Base-by-base conservation (phyloP, 2,888 invertebrate species). In the Heliconius sara region DNA sequence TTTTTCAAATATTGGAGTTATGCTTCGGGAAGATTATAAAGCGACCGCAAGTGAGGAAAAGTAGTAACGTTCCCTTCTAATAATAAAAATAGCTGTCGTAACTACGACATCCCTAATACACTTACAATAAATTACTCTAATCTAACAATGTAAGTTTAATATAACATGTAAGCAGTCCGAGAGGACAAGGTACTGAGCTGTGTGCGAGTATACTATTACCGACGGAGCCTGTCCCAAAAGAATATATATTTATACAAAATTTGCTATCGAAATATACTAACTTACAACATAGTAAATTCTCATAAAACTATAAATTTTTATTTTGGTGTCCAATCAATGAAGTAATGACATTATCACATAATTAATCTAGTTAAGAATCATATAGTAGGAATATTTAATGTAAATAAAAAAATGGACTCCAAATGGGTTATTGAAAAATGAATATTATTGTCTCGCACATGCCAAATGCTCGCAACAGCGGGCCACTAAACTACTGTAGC, bases 401-500 rank as follows among this genome's bases (percentile, higher is more conserved):
- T 43, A 82, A 82, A 80, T 75, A 77, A 80, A 76, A 82, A 66
- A 82, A 80, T 78, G 82, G 83, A 82, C 83, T 84, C 83, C 82
- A 70, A 76, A 67, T 83, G 80, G 83, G 81, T 80, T 72, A 82
- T 73, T 78, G 78, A 79, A 84, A 60, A 85, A 84, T 78, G 83
- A 88, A 89, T 85, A 86, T 92, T 94, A 95, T 94, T 94, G 95
- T 95, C 95, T 94, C 95, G 93, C 94, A 93, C 94, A 89, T 91
- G 91, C 86, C 89, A 89, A 92, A 92, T 90, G 92, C 90, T 88
- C 88, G 89, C 88, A 83, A 85, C 87, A 86, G 86, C 85, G 86
- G 85, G 84, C 83, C 76, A 63, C 76, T 78, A 73, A 13, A 57
- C 77, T 66, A 60, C 68, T 68, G 68, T 65, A 65, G 65, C 65